Conservation (phyloP, 2,797 vertebrate species). For the Mallotus villosus region DNA sequence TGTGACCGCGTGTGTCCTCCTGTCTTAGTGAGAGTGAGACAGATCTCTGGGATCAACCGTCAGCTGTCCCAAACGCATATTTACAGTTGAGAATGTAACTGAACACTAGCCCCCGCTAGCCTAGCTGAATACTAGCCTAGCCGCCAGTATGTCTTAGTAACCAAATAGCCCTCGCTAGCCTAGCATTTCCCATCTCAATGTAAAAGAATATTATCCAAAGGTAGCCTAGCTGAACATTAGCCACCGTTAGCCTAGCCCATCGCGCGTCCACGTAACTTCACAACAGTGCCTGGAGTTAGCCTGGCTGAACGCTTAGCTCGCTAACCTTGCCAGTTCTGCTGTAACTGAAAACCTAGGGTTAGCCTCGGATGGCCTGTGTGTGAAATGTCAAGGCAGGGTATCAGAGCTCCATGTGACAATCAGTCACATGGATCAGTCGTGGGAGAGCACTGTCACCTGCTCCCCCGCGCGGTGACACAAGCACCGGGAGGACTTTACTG, state of each 20-base stretch:
- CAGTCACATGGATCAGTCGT: too few relatives aligned
- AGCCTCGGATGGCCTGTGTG: background rate
- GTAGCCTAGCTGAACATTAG: too few relatives aligned
- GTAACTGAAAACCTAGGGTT: background rate
- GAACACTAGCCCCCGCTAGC: background rate
- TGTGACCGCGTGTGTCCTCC: background rate
- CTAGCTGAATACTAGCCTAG: too few relatives aligned
- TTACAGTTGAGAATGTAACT: background rate
- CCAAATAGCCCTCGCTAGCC: too few relatives aligned
- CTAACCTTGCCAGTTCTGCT: too few relatives aligned
- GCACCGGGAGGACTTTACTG: background rate
- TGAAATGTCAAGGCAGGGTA: background rate
- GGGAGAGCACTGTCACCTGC: background rate
- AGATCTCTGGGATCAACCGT: background rate
- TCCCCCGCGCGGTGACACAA: background rate
- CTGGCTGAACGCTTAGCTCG: too few relatives aligned
- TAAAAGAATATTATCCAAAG: too few relatives aligned
- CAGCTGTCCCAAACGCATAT: background rate
- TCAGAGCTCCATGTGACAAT: background rate
- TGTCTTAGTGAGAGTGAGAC: background rate
- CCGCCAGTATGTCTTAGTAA: too few relatives aligned
- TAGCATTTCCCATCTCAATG: too few relatives aligned
- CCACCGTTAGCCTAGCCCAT: too few relatives aligned
- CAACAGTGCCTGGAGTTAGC: too few relatives aligned
- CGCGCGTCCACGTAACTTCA: too few relatives aligned